Base-by-base conservation (phyloP, 2,113 vertebrate species). In the Casuarius casuarius region DNA sequence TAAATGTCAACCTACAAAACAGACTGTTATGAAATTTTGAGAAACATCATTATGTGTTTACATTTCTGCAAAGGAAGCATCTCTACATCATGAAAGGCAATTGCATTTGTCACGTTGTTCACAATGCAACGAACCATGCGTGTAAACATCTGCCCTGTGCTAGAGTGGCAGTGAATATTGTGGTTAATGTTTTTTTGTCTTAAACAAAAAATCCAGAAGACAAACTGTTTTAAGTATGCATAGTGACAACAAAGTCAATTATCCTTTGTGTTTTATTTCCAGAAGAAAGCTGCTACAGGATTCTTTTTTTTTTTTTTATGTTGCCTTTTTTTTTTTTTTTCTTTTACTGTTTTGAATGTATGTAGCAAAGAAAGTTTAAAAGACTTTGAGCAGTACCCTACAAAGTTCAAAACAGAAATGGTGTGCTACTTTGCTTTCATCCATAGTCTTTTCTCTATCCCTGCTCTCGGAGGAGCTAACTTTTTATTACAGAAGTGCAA, bases 91-190 rank as follows among this genome's bases (percentile, higher is more conserved):
- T 84, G 38, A 96, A 97, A 97, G 7, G 33, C 68, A 97, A 96
- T 96, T 96, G 51, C 59, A 95, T 95, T 94, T 96, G 84, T 96
- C 94, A 94, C 63, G 81, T 90, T 97, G 90, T 91, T 96, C 95
- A 97, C 61, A 96, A 91, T 81, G 70, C 95, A 97, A 17, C 72
- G 94, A 97, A 87, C 91, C 94, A 96, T 97, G 54, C 26, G 93
- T 89, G 58, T 90, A 97, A 97, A 97, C 95, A 98, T 97, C 97
- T 98, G 95, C 80, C 85, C 78, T 87, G 66, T 89, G 77, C 92
- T 74, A 67, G 35, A 87, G 48, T 61, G 83, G n/a, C 21, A 63
- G 7, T 19, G 4, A 71, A 81, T 94, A 92, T 83, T 95, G 42
- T n/a, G 66, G 75, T 77, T 85, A 97, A 95, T 87, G 25, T 94